phyloP scores from a whole-genome alignment of 2,797 vertebrate species.

The Sternotherus odoratus region DNA sequence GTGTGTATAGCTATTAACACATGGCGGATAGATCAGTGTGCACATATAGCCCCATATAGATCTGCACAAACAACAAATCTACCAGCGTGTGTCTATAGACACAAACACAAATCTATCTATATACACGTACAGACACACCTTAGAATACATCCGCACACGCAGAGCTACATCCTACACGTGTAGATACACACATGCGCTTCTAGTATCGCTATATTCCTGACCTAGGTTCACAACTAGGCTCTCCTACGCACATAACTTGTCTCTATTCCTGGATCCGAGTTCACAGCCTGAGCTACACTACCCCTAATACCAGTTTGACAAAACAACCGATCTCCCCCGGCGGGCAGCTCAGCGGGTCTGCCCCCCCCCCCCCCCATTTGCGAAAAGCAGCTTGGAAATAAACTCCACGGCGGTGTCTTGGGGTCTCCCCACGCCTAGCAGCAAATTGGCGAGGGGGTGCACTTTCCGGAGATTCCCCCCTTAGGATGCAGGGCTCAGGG shows the following conservation, averaged over 20 bases:
- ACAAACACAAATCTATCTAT: not conserved
- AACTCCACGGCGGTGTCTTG: no score
- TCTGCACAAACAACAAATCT: no score
- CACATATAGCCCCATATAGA: no score
- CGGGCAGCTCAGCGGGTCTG: no score
- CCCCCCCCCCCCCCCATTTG: no score
- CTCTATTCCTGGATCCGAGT: not conserved
- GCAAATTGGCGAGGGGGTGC: not conserved
- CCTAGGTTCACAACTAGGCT: not conserved
- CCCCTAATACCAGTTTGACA: not conserved
- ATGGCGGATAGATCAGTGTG: not conserved
- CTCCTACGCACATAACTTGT: not conserved
- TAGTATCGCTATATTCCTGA: no score
- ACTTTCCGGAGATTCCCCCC: not conserved
- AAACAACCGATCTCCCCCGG: no score
- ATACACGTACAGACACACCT: not conserved
- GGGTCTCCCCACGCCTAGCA: not conserved
- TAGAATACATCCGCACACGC: not conserved
- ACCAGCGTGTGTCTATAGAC: not conserved
- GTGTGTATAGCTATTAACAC: not conserved
- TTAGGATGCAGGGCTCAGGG: not conserved
- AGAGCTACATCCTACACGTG: not conserved
- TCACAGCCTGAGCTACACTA: no score
- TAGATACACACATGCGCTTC: not conserved
- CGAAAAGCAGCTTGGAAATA: no score